A percentile compares a stretch with the other conserved stretches of the same genome.
phyloP scores from a whole-genome alignment of 2,888 invertebrate genomes.

The Syrista parreyssii region DNA sequence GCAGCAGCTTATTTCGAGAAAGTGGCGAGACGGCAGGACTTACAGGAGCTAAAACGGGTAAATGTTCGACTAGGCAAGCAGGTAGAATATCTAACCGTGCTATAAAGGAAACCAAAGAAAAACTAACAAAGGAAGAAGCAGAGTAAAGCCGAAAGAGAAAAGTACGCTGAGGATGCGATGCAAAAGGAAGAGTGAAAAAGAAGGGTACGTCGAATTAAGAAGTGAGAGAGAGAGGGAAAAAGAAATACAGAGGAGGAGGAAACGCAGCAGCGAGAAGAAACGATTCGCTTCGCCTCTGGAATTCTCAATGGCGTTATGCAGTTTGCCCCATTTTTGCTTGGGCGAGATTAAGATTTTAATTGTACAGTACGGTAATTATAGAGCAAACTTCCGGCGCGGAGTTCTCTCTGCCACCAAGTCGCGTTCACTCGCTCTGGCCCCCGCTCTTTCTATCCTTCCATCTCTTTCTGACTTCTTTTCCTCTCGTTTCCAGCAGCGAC shows the following conservation, averaged over 20 bases:
- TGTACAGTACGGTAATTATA: slow-evolving; percentile 40
- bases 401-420: slow-evolving; percentile 17
- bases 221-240: neutral
- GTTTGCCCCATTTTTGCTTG: slow-evolving; percentile 32
- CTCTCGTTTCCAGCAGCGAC: too few species aligned
- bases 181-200: slow-evolving; percentile 10
- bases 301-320: slow-evolving; percentile 16
- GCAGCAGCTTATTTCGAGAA: neutral
- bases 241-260: slow-evolving; percentile 2
- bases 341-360: slow-evolving; percentile 52
- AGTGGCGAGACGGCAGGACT: slow-evolving; percentile 6
- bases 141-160: neutral
- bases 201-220: neutral
- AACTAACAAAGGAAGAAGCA: neutral
- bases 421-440: too few species aligned
- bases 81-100: too few species aligned
- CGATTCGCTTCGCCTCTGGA: neutral
- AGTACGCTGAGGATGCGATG: slow-evolving; percentile 7
- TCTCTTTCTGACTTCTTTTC: too few species aligned
- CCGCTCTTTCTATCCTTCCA: too few species aligned
- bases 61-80: too few species aligned
- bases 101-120: neutral
- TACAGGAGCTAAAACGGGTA: neutral
- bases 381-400: slow-evolving; percentile 29
- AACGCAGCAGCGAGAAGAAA: neutral